These are phyloP conservation scores for Seira musarum DNA, from an alignment of 2,888 invertebrate species.

Conservation along the genomic window DNA sequence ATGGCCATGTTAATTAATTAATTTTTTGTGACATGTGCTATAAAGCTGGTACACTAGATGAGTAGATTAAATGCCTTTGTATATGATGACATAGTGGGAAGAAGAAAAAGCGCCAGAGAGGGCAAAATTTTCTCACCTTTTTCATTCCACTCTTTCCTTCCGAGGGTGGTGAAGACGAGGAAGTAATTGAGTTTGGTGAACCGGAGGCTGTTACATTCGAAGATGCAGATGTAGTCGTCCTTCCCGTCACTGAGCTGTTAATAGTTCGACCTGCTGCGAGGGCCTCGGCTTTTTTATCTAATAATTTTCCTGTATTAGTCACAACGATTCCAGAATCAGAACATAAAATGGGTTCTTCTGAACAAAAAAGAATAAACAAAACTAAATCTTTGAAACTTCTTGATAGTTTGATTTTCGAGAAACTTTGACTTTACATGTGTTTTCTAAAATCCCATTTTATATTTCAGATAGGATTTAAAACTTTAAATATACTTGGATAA, in stretches of 20 bases:
- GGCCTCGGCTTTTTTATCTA: conserved; percentile 78
- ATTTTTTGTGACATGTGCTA: too few species aligned
- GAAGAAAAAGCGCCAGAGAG: too few species aligned
- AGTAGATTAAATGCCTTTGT: too few species aligned
- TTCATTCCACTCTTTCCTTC: conserved; percentile 65
- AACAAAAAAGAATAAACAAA: neutral
- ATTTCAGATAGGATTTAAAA: neutral
- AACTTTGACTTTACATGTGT: conserved; percentile 6
- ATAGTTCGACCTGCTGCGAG: conserved; percentile 59
- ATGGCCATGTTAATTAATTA: too few species aligned
- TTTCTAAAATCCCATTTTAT: conserved; percentile 1
- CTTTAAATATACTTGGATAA: neutral
- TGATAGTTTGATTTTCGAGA: neutral
- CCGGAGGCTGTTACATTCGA: conserved; percentile 60
- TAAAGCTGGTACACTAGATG: too few species aligned
- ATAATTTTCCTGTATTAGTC: conserved; percentile 77
- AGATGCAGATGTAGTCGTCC: conserved; percentile 58
- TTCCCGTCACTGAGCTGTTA: conserved; percentile 63
- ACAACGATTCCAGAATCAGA: conserved; percentile 24
- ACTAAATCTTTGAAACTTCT: too few species aligned
- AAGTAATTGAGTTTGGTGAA: conserved; percentile 55
- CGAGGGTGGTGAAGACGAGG: conserved; percentile 48
- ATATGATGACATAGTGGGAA: too few species aligned
- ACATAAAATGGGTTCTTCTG: conserved; percentile 1
- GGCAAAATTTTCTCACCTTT: conserved; percentile 50